Percentiles rank a stretch among this genome's conserved stretches.
phyloP scores from a whole-genome alignment of 2,797 vertebrate genomes.

The Cirrhinus mrigala region DNA sequence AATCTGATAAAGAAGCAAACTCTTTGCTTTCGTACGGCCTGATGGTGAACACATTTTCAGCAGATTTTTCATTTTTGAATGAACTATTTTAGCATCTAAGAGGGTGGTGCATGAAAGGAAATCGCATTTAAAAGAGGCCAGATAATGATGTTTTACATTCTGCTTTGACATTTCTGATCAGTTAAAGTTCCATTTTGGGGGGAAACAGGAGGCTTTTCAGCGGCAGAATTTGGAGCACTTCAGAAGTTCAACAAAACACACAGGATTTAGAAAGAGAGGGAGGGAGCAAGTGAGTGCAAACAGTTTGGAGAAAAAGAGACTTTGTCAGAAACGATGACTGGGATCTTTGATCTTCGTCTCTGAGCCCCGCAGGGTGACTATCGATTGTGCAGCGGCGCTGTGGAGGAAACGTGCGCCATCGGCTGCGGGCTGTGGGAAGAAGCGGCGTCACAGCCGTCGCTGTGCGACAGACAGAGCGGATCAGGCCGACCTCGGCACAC shows the following conservation, averaged over 20 bases:
- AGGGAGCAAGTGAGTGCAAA: constrained; percentile 34
- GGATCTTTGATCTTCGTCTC: constrained; percentile 62
- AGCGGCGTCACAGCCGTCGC: constrained; percentile 32
- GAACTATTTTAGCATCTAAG: neutral
- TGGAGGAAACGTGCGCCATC: constrained; percentile 50
- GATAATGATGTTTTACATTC: constrained; percentile 48
- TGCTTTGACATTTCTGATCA: constrained; percentile 53
- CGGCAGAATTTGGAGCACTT: constrained; percentile 41
- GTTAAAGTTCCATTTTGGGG: constrained; percentile 7
- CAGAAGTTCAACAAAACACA: constrained; percentile 55
- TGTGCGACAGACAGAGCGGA: constrained; percentile 44
- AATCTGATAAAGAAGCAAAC: neutral
- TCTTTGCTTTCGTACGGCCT: neutral
- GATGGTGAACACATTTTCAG: neutral
- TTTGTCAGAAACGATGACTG: constrained; percentile 61
- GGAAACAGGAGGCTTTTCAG: constrained; percentile 10
- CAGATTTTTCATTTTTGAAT: neutral
- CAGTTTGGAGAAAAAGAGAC: constrained; percentile 47
- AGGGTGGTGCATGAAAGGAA: neutral
- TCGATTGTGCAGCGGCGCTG: constrained; percentile 57
- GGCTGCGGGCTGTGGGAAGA: constrained; percentile 57
- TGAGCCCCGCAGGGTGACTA: constrained; percentile 60
- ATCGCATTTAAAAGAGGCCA: constrained; percentile 21
- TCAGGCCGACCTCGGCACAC: constrained; percentile 41
- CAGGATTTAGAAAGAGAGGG: constrained; percentile 38